These are phyloP conservation scores for Drosophila arizonae DNA, from an alignment of 1,140 invertebrate species.

Conservation along the genomic window DNA sequence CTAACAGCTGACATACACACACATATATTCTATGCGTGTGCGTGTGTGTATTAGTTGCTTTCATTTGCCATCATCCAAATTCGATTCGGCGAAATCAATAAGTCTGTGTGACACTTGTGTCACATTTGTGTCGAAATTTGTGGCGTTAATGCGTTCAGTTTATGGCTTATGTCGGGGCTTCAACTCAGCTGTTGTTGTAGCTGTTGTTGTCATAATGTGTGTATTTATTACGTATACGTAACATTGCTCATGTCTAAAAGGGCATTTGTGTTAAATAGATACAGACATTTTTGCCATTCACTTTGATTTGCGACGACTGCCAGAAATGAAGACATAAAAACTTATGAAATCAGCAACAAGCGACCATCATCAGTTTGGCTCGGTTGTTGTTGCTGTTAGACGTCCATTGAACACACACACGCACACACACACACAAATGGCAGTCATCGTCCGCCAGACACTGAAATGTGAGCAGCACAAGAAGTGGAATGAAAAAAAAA, in stretches of 20 bases:
- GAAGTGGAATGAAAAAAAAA: neutral
- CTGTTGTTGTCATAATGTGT: conserved; percentile 47
- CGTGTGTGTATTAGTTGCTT: conserved; percentile 9
- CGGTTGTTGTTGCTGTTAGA: neutral
- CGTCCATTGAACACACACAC: conserved; percentile 1
- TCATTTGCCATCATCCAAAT: conserved; percentile 26
- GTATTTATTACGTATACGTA: conserved; percentile 67
- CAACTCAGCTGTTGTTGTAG: conserved; percentile 21
- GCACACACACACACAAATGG: neutral
- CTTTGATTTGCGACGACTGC: conserved; percentile 50
- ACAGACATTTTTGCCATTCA: conserved; percentile 43
- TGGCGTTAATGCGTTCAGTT: conserved; percentile 68
- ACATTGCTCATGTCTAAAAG: conserved; percentile 44
- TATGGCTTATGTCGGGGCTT: conserved; percentile 54
- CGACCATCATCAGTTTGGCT: conserved; percentile 46
- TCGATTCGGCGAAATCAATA: conserved; percentile 58
- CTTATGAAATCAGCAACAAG: conserved; percentile 53
- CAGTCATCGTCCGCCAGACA: neutral
- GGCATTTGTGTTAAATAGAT: conserved; percentile 48
- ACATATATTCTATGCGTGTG: too few species aligned
- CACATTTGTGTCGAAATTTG: conserved; percentile 75
- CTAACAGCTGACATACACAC: too few species aligned
- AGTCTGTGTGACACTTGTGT: conserved; percentile 73
- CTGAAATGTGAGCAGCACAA: neutral
- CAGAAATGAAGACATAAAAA: conserved; percentile 70